Conservation (phyloP, 2,888 invertebrate genomes). For the Lymantria dispar region DNA sequence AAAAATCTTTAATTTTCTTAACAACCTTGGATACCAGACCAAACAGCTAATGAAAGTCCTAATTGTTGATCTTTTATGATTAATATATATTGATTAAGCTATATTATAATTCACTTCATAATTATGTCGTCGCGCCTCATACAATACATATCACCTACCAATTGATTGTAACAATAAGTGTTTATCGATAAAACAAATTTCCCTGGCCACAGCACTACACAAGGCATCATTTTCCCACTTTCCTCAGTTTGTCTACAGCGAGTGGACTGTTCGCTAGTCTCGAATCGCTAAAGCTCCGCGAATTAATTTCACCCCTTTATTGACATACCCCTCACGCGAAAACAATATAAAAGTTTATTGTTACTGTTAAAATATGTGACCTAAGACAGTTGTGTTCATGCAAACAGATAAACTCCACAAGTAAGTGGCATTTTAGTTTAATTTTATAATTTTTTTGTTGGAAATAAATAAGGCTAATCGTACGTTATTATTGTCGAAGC, state of each 20-base stretch:
- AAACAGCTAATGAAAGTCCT: neutral
- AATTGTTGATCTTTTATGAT: too few relatives aligned
- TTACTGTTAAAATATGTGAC: slow-evolving; percentile 25
- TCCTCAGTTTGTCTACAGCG: slow-evolving; percentile 56
- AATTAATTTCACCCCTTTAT: slow-evolving; percentile 20
- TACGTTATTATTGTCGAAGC: slow-evolving; percentile 4
- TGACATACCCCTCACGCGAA: slow-evolving; percentile 28
- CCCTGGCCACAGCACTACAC: slow-evolving; percentile 42
- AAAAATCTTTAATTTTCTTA: neutral
- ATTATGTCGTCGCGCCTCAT: neutral
- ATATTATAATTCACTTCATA: neutral
- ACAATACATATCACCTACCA: neutral
- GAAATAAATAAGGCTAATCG: neutral
- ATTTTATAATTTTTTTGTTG: slow-evolving; percentile 4
- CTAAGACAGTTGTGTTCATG: slow-evolving; percentile 10
- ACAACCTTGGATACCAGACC: neutral
- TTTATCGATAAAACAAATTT: slow-evolving; percentile 38
- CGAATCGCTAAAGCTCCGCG: slow-evolving; percentile 4
- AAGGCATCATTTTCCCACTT: slow-evolving; percentile 60
- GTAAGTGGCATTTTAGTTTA: slow-evolving; percentile 15
- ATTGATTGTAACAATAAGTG: slow-evolving; percentile 4
- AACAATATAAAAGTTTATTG: slow-evolving; percentile 23
- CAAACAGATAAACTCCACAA: slow-evolving; percentile 13
- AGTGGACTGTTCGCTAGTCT: slow-evolving; percentile 32
- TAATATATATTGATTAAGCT: too few relatives aligned